phyloP scores from a whole-genome alignment of 2,113 vertebrate genomes.

The Alethe diademata region DNA sequence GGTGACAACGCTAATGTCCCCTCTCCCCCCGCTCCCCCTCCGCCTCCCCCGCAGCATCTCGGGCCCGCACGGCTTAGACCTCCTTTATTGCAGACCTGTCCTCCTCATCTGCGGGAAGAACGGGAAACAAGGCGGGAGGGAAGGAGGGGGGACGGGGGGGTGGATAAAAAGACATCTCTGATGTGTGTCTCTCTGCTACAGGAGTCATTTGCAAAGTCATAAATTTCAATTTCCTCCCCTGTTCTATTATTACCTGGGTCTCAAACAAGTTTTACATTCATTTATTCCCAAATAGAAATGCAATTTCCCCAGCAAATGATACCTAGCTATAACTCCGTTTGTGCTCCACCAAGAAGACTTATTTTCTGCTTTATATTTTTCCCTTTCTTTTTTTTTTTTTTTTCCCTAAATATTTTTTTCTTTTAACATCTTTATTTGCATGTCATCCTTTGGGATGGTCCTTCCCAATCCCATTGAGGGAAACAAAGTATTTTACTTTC shows the following conservation, averaged over 20 bases:
- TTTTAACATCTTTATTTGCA: constrained; percentile 37
- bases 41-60: background rate
- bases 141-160: background rate
- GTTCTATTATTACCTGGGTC: constrained; percentile 88
- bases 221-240: constrained; percentile 91
- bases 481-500: background rate
- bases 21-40: background rate
- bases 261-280: constrained; percentile 77
- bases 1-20: constrained; percentile 86
- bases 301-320: constrained; percentile 91
- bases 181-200: constrained; percentile 65
- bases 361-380: constrained; percentile 6
- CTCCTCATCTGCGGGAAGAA: constrained; percentile 63
- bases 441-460: background rate
- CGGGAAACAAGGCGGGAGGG: constrained; percentile 39
- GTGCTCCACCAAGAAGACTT: constrained; percentile 75
- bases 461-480: background rate
- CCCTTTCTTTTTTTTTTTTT: background rate
- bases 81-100: constrained; percentile 69
- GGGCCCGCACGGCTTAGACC: constrained; percentile 58
- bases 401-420: too few relatives aligned
- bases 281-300: constrained; percentile 86
- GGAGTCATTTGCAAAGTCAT: constrained; percentile 95
- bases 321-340: constrained; percentile 85
- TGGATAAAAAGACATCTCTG: constrained; percentile 59